A percentile compares a stretch with the other conserved stretches of the same genome.
These are phyloP conservation scores for Schizothorax lantsangensis DNA, from an alignment of 2,797 vertebrate genomes.

Conservation along the genomic window DNA sequence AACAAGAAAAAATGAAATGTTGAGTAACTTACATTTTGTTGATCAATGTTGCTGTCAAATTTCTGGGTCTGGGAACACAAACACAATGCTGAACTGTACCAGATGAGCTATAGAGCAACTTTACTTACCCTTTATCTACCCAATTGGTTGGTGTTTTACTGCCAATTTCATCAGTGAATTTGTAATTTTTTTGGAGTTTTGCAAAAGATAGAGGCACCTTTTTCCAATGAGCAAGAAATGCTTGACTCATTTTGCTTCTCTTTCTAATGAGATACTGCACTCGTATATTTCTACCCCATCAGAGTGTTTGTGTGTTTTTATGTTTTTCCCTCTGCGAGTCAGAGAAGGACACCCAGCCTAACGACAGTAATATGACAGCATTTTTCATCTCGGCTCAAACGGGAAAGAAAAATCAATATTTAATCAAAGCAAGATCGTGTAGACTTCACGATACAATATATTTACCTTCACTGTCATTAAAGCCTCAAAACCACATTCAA, in stretches of 20 bases:
- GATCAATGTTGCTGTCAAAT: neutral
- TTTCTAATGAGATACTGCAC: neutral
- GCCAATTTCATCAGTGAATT: neutral
- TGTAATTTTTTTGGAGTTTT: neutral
- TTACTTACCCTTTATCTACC: neutral
- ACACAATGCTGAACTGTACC: neutral
- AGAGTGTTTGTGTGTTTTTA: conserved; percentile 18
- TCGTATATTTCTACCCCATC: neutral
- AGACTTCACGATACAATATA: conserved; percentile 70
- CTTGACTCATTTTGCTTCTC: conserved; percentile 7
- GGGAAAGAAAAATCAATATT: conserved; percentile 80
- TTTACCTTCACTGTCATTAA: conserved; percentile 53
- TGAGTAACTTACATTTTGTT: neutral
- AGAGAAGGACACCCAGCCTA: conserved; percentile 47
- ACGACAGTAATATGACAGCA: conserved; percentile 72
- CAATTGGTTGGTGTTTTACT: neutral
- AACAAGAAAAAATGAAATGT: neutral
- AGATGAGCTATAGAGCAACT: neutral
- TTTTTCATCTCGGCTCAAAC: conserved; percentile 78
- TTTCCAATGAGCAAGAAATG: neutral
- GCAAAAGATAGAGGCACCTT: neutral
- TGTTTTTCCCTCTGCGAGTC: conserved; percentile 5
- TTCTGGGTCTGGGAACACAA: too few relatives aligned
- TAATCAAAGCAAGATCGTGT: conserved; percentile 81
- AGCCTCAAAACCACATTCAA: conserved; percentile 39